Base-by-base conservation (phyloP, 2,113 vertebrate genomes). In the Oostethus manadensis region DNA sequence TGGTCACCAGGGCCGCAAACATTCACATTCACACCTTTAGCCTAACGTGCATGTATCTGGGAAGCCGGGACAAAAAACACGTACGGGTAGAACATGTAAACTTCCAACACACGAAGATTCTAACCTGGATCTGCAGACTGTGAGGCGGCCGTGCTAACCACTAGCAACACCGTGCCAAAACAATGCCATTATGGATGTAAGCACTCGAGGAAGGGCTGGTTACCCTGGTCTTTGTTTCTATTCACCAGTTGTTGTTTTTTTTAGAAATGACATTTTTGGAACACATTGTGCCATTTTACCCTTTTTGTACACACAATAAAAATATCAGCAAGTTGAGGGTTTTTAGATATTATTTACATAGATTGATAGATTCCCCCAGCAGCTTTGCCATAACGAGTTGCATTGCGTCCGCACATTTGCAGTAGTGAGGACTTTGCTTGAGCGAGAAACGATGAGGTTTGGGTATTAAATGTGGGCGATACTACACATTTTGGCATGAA, bases 401-500 rank as follows among this genome's bases (percentile, higher is more conserved):
- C 29, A 79, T 79, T 78, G 70, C 79, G 61, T 58, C 56, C 54
- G 35, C 18, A 33, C 54, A 77, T 79, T 78, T 78, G 76, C 62
- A 76, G 72, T 75, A 87, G 86, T 86, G 85, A 86, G 80, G 80
- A 81, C 73, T 62, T 68, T 66, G 58, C 68, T 83, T 83, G 45
- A 77, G 89, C 90, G 88, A 90, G 90, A 91, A 81, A 87, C 85
- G 78, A 68, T 89, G 89, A 89, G 89, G 88, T 90, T 79, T 90
- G 86, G 18, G 33, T 14, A 4, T 14, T 42, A 42, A 14, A 42
- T 10, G 38, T 42, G 38, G 38, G 38, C 11, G 38, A 13, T 40
- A 13, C 38, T 10, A 40, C 11, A 40, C 38, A 40, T 40, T 40
- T 40, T 40, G 11, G 38, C 3, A 40, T 40, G 9, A 13, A 8